A percentile compares a stretch with the other conserved stretches of the same genome.
phyloP scores from a whole-genome alignment of 2,888 invertebrate genomes.

The Drosophila diplacantha region DNA sequence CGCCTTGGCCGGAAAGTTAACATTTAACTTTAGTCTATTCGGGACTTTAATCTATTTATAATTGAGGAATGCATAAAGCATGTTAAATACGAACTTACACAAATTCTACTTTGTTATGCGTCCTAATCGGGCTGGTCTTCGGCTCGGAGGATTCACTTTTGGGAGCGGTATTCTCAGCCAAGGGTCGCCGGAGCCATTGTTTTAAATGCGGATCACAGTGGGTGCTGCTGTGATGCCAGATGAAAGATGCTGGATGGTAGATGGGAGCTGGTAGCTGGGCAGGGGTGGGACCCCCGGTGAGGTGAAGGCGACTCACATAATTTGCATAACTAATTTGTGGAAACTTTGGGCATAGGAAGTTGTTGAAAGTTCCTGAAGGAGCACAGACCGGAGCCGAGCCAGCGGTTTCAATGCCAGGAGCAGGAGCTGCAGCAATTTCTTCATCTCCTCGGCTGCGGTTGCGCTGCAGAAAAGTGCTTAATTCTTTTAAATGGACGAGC shows the following conservation, averaged over 20 bases:
- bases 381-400: slow-evolving; percentile 34
- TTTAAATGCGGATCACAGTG: slow-evolving; percentile 61
- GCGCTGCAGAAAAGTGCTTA: slow-evolving; percentile 65
- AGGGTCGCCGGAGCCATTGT: slow-evolving; percentile 49
- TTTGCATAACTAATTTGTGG: slow-evolving; percentile 70
- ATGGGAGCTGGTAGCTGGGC: neutral
- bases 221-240: slow-evolving; percentile 20
- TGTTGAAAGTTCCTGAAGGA: slow-evolving; percentile 69
- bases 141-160: slow-evolving; percentile 40
- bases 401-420: slow-evolving; percentile 31
- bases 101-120: slow-evolving; percentile 71
- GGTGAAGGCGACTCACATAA: slow-evolving; percentile 69
- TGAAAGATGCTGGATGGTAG: slow-evolving; percentile 8
- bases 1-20: slow-evolving; percentile 70
- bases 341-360: slow-evolving; percentile 71
- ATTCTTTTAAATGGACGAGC: slow-evolving; percentile 62
- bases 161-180: slow-evolving; percentile 29
- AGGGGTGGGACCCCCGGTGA: slow-evolving; percentile 48
- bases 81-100: slow-evolving; percentile 71
- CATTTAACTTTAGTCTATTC: slow-evolving; percentile 72
- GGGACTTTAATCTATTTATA: slow-evolving; percentile 71
- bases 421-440: slow-evolving; percentile 59
- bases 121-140: slow-evolving; percentile 59
- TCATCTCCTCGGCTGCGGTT: slow-evolving; percentile 44
- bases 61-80: slow-evolving; percentile 71